Conservation (phyloP, 2,888 invertebrate genomes). For the Eristalinus sepulchralis region DNA sequence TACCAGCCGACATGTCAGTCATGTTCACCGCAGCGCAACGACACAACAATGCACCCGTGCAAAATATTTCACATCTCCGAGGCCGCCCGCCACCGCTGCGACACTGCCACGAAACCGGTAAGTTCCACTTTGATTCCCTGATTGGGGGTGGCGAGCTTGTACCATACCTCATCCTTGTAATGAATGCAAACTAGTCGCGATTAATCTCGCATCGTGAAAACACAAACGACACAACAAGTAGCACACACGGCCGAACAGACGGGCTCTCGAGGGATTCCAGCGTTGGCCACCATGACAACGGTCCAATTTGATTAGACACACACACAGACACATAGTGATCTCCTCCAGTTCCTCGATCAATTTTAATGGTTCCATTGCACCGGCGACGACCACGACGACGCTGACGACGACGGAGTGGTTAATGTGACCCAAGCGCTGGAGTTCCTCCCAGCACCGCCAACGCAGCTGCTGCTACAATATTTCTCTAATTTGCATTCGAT, state of each 20-base stretch:
- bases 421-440: conserved; percentile 60
- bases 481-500: conserved; percentile 70
- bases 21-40: conserved; percentile 44
- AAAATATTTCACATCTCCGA: conserved; percentile 50
- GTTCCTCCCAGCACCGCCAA: conserved; percentile 26
- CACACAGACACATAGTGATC: conserved; percentile 1
- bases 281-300: conserved; percentile 46
- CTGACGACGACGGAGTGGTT: conserved; percentile 55
- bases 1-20: conserved; percentile 59
- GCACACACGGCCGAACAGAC: neutral
- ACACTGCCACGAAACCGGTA: neutral
- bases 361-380: conserved; percentile 68
- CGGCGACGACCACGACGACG: neutral
- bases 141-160: conserved; percentile 58
- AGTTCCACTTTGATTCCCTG: conserved; percentile 33
- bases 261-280: neutral
- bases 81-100: neutral
- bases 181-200: conserved; percentile 71
- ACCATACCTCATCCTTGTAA: conserved; percentile 67
- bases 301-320: conserved; percentile 66
- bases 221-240: conserved; percentile 60
- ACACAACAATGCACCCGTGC: conserved; percentile 47
- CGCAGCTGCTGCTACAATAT: conserved; percentile 53
- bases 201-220: conserved; percentile 70
- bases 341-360: conserved; percentile 53